Conservation (phyloP, 2,888 invertebrate genomes). For the Acanthococcus lagerstroemiae region DNA sequence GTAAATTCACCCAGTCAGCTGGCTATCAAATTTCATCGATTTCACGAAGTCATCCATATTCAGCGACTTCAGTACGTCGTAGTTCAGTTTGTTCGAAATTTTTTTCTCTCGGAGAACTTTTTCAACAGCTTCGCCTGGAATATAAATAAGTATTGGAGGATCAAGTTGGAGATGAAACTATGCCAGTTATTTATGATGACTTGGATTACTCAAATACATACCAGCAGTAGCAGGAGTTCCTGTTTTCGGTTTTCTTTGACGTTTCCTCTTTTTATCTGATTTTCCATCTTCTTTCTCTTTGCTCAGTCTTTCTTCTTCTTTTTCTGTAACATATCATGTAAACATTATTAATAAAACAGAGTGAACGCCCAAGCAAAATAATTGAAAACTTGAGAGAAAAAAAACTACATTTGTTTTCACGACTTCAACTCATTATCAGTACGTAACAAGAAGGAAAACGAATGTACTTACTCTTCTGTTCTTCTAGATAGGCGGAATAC, state of each 20-base stretch:
- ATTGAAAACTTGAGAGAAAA: not conserved
- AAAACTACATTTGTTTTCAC: not conserved
- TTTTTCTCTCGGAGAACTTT: conserved; percentile 93
- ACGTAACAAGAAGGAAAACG: not conserved
- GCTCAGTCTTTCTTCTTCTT: conserved; percentile 68
- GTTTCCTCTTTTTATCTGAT: conserved; percentile 60
- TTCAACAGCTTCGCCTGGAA: conserved; percentile 69
- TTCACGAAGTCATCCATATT: conserved; percentile 23
- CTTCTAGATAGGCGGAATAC: conserved; percentile 76
- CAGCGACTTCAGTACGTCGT: conserved; percentile 62
- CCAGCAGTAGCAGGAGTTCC: conserved; percentile 13
- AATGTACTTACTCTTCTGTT: conserved; percentile 51
- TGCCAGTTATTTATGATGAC: conserved; percentile 50
- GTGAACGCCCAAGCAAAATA: no score
- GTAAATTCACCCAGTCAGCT: conserved; percentile 1
- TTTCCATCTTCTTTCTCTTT: conserved; percentile 77
- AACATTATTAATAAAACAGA: no score
- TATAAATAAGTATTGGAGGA: not conserved
- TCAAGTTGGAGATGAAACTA: conserved; percentile 37
- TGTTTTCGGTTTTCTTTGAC: conserved; percentile 36
- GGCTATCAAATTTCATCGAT: conserved; percentile 15
- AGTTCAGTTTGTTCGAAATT: conserved; percentile 94
- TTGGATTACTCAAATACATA: conserved; percentile 39
- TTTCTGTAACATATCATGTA: no score
- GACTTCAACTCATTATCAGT: not conserved